Base-by-base conservation (phyloP, 2,888 invertebrate species). In the Busseola fusca region DNA sequence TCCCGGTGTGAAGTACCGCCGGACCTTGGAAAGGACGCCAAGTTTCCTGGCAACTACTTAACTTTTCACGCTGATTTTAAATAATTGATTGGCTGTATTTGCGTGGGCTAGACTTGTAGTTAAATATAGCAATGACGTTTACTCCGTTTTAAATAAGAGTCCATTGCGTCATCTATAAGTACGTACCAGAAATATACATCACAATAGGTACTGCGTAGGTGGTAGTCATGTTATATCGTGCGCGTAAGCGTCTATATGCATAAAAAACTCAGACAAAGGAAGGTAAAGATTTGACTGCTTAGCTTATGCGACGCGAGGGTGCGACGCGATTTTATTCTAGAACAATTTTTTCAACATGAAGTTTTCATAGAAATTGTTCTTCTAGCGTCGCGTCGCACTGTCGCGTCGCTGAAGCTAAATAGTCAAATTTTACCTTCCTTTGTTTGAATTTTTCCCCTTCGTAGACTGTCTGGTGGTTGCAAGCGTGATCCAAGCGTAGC, bases 51-150 rank as follows among this genome's bases (percentile, higher is more conserved):
- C n/a, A n/a, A n/a, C n/a, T n/a, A n/a, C n/a, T n/a, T n/a, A n/a
- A n/a, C n/a, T n/a, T n/a, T n/a, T n/a, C n/a, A n/a, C n/a, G n/a
- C n/a, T n/a, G n/a, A n/a, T n/a, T n/a, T n/a, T n/a, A n/a, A n/a
- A n/a, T n/a, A n/a, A n/a, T n/a, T n/a, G n/a, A n/a, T n/a, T n/a
- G 60, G 48, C 14, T 48, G 56, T 10, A 25, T 63, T 54, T 30
- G 52, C 48, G 76, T 70, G 70, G 58, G 63, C 18, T 21, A 37
- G 40, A 37, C 34, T 76, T 52, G 27, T 48, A 66, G 66, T 60
- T 48, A 81, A 67, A 64, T 71, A 57, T 62, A 70, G 56, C 50
- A 40, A 64, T 62, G 64, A 59, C 45, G 52, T 64, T 60, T 40
- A 60, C 42, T 54, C 5, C 16, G 25, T 27, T 60, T 78, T 72